phyloP scores from a whole-genome alignment of 1,140 invertebrate species.

The Drosophila orosa region DNA sequence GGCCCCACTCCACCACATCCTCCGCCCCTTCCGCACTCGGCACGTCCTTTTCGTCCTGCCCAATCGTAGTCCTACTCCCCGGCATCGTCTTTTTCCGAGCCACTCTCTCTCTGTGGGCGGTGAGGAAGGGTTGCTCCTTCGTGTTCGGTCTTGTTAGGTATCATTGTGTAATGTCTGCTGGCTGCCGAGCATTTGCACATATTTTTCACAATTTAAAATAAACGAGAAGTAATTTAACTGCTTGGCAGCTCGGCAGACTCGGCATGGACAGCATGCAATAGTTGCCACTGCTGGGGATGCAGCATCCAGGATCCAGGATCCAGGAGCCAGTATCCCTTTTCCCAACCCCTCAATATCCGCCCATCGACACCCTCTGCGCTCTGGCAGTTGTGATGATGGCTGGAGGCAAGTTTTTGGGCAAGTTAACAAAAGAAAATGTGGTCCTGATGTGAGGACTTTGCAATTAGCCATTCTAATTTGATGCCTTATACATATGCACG shows the following conservation, averaged over 20 bases:
- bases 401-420: conserved; percentile 54
- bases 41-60: conserved; percentile 28
- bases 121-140: conserved; percentile 40
- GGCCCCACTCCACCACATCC: conserved; percentile 46
- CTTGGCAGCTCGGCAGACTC: conserved; percentile 41
- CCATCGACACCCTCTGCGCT: conserved; percentile 2
- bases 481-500: conserved; percentile 52
- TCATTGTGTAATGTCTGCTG: conserved; percentile 71
- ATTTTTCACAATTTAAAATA: conserved; percentile 82
- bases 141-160: conserved; percentile 63
- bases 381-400: conserved; percentile 39
- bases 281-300: conserved; percentile 29
- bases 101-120: conserved; percentile 1
- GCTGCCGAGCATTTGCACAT: conserved; percentile 72
- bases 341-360: conserved; percentile 14
- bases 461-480: conserved; percentile 69
- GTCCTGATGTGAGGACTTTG: conserved; percentile 62
- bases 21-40: neutral
- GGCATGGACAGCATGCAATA: conserved; percentile 48
- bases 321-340: conserved; percentile 2
- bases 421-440: conserved; percentile 64
- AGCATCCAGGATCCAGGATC: neutral
- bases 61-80: conserved; percentile 7
- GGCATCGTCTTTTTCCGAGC: conserved; percentile 14
- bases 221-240: conserved; percentile 82